Percentiles rank a stretch among this genome's conserved stretches.
Evolutionary conservation across 2,797 vertebrate genomes (phyloP).

Genomic region (Mus spretus): DNA sequence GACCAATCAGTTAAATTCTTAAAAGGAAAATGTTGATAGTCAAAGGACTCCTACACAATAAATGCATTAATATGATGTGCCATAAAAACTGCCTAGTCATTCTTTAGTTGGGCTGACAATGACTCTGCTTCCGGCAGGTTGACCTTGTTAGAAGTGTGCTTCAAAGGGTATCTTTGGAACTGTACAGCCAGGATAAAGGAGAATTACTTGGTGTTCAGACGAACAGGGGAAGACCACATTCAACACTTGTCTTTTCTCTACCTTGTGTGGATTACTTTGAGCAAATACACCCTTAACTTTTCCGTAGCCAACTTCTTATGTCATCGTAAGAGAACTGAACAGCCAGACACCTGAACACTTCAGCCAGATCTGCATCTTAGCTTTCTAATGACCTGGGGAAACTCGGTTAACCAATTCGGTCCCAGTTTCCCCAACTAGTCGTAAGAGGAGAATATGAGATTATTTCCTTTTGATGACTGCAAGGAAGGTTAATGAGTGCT

Average conservation of each 20-base stretch:
- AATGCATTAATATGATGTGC: not conserved
- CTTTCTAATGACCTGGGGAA: not conserved
- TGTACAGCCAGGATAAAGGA: not conserved
- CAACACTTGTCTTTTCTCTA: not conserved
- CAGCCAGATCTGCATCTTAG: not conserved
- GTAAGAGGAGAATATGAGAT: not conserved
- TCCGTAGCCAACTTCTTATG: not conserved
- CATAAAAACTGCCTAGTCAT: not conserved
- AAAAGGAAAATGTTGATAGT: constrained; percentile 25
- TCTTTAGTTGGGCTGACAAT: not conserved
- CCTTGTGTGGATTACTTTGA: not conserved
- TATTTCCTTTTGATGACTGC: not conserved
- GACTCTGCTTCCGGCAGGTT: not conserved
- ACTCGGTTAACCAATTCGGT: not conserved
- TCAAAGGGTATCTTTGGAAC: constrained; percentile 22
- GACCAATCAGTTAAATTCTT: constrained; percentile 12
- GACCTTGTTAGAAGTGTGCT: constrained; percentile 7
- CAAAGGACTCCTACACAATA: not conserved
- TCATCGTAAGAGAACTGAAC: not conserved
- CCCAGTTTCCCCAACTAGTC: not conserved
- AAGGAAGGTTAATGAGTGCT: not conserved
- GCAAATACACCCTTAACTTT: not conserved
- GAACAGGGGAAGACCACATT: not conserved
- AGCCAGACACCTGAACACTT: not conserved
- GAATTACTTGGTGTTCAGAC: not conserved